Evolutionary conservation across 1,140 invertebrate genomes (phyloP).

Genomic region (Brachionus angularis): DNA sequence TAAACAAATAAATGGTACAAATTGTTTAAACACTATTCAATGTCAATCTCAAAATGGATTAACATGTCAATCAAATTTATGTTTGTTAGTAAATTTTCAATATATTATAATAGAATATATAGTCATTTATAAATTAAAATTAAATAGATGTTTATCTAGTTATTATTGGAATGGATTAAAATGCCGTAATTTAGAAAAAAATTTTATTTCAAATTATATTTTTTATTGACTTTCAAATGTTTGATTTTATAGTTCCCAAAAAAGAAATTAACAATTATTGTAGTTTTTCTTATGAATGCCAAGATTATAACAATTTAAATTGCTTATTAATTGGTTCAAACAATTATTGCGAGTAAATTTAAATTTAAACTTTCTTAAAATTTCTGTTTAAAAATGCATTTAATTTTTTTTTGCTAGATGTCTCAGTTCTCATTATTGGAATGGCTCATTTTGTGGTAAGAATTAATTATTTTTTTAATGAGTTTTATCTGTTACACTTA

Average conservation of each 20-base stretch:
- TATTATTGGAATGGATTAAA: background rate
- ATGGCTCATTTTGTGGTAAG: no score
- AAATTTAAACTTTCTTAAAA: background rate
- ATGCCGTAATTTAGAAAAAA: background rate
- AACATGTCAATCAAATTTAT: background rate
- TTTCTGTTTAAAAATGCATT: no score
- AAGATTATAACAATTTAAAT: background rate
- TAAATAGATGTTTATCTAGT: background rate
- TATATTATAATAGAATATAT: background rate
- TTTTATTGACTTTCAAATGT: no score
- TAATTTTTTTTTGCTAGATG: background rate
- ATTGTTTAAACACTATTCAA: background rate
- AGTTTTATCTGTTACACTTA: no score
- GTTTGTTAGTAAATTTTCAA: background rate
- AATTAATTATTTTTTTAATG: no score
- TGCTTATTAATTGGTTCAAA: background rate
- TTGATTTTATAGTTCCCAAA: constrained; percentile 6
- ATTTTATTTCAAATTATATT: background rate
- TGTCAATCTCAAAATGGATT: constrained; percentile 4
- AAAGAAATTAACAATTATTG: constrained; percentile 12
- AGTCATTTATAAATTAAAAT: background rate
- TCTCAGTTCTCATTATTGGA: background rate
- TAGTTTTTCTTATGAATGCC: background rate
- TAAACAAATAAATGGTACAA: background rate
- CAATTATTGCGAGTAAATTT: background rate